Evolutionary conservation across 2,888 invertebrate genomes (phyloP).

Genomic region (Augochlorella aurata): DNA sequence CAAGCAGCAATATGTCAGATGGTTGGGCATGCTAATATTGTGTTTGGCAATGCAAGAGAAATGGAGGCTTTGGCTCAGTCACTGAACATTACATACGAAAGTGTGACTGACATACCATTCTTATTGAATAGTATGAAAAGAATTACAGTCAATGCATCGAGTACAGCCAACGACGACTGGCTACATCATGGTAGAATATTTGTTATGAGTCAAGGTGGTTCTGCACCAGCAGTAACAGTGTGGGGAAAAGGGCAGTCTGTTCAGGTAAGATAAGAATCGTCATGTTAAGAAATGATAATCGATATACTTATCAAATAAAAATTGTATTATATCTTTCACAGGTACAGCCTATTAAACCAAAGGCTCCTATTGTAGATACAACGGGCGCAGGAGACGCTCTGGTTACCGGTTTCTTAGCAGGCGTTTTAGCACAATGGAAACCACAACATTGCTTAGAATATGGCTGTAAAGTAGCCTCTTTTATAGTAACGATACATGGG

Average conservation of each 20-base stretch:
- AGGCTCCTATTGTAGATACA: constrained; percentile 75
- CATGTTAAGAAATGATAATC: neutral
- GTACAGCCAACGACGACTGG: constrained; percentile 72
- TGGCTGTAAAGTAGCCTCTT: constrained; percentile 75
- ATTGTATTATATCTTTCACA: constrained; percentile 34
- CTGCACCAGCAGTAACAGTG: constrained; percentile 75
- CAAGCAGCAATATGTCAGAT: constrained; percentile 76
- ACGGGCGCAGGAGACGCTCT: constrained; percentile 81
- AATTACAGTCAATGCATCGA: constrained; percentile 73
- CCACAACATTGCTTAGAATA: constrained; percentile 77
- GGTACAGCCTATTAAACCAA: constrained; percentile 72
- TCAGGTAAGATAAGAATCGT: constrained; percentile 63
- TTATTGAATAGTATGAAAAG: constrained; percentile 75
- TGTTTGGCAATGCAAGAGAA: constrained; percentile 77
- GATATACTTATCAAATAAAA: neutral
- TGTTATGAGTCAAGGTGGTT: constrained; percentile 78
- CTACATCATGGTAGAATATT: constrained; percentile 73
- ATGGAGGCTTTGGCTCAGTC: constrained; percentile 76
- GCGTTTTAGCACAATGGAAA: constrained; percentile 73
- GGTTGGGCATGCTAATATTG: constrained; percentile 77
- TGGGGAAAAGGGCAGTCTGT: constrained; percentile 76
- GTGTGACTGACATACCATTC: constrained; percentile 76
- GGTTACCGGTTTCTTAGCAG: constrained; percentile 80
- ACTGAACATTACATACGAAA: constrained; percentile 72
- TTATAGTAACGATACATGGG: constrained; percentile 73